These are phyloP conservation scores for Anabas testudineus DNA, from an alignment of 2,797 vertebrate genomes.

Conservation along the genomic window DNA sequence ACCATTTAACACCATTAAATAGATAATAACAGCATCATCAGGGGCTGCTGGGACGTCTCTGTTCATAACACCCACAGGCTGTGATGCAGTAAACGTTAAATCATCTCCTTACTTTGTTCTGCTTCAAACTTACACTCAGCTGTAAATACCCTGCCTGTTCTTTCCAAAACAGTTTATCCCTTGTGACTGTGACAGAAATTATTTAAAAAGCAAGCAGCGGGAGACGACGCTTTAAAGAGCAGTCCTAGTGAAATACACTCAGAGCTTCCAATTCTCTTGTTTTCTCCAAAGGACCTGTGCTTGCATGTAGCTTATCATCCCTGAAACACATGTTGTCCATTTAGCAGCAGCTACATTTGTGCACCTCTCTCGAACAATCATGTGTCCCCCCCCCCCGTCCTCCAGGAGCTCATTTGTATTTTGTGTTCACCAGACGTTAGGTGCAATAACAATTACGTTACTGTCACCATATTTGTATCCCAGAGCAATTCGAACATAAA, in stretches of 20 bases:
- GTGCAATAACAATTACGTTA: conserved; percentile 46
- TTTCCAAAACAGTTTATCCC: neutral
- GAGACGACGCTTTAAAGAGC: conserved; percentile 13
- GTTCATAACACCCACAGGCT: conserved; percentile 9
- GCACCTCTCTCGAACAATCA: conserved; percentile 5
- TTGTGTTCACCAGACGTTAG: conserved; percentile 30
- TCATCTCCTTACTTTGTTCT: conserved; percentile 18
- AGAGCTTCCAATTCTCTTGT: conserved; percentile 26
- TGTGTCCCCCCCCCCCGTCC: neutral
- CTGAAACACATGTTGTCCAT: conserved; percentile 8
- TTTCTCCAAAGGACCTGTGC: conserved; percentile 3
- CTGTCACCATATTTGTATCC: conserved; percentile 34
- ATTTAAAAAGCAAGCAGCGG: neutral
- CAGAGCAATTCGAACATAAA: conserved; percentile 19
- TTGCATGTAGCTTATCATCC: conserved; percentile 28
- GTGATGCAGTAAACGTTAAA: conserved; percentile 12
- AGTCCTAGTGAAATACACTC: conserved; percentile 4
- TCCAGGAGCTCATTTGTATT: conserved; percentile 24
- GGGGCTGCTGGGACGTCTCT: neutral
- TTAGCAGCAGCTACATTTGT: conserved; percentile 20
- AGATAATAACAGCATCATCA: conserved; percentile 3
- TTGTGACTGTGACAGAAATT: conserved; percentile 3
- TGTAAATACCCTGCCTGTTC: neutral
- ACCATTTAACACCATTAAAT: neutral
- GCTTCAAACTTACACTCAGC: neutral